Percentiles rank a stretch among this genome's conserved stretches.
Conservation (phyloP, 2,797 vertebrate species). For the Eleutherodactylus coqui region DNA sequence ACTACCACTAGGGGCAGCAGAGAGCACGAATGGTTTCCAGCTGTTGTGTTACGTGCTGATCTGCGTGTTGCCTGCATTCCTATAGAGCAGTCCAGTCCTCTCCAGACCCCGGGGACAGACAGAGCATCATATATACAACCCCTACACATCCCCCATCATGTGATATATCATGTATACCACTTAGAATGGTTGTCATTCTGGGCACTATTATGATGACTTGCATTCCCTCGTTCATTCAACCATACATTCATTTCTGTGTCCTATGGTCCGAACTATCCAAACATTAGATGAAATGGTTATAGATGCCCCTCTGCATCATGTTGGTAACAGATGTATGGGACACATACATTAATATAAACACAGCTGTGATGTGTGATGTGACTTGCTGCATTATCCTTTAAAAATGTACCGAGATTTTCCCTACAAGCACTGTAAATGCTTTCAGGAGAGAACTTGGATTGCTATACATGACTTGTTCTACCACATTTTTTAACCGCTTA, state of each 20-base stretch:
- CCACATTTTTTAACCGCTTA: too few species aligned
- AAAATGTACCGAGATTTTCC: too few species aligned
- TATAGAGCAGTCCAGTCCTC: background rate
- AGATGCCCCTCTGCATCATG: background rate
- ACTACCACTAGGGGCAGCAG: constrained; percentile 22
- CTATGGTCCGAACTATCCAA: background rate
- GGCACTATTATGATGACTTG: background rate
- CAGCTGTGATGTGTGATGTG: background rate
- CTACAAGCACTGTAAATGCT: too few species aligned
- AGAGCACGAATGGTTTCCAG: background rate
- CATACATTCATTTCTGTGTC: background rate
- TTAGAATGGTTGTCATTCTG: background rate
- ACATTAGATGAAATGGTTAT: background rate
- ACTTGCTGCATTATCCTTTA: too few species aligned
- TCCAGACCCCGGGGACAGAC: background rate
- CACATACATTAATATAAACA: background rate
- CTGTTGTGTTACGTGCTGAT: constrained; percentile 10
- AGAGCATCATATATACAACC: background rate
- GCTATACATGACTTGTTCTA: too few species aligned
- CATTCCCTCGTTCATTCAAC: background rate
- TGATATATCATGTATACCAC: background rate
- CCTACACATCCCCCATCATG: background rate
- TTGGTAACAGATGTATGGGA: background rate
- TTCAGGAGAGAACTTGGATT: too few species aligned
- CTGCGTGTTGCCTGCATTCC: background rate